Base-by-base conservation (phyloP, 30 jellyfish, hydroid and myxozoan genomes). In the Turritopsis rubra region DNA sequence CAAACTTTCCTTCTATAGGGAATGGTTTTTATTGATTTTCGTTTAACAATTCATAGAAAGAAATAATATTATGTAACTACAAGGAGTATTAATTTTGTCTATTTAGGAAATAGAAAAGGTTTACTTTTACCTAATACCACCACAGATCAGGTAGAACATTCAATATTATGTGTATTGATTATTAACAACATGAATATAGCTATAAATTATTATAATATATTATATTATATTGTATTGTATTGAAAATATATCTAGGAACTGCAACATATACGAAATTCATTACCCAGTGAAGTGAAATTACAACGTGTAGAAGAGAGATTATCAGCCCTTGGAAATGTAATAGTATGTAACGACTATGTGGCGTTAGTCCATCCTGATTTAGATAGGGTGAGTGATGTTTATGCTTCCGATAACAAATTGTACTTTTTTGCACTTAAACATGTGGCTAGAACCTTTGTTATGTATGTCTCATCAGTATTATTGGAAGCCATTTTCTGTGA, bases 331-430 rank as follows among this genome's bases (percentile, higher is more conserved):
- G 99, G 99, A 52, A 95, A 95, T 84, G 97, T 95, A 27, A 73
- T 95, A 72, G 96, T 97, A 7, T 95, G 99, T 84, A 95, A 95
- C 84, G 99, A 95, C 73, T 90, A 95, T 83, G 97, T 95, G 53
- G 97, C 99, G 24, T 78, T 95, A n/a, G 97, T 92, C 53, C 99
- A 95, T 80, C 99, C 97, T 7, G 99, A 95, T 85, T 54, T 95
- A 52, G 99, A 95, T 83, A 87, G 86, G 89, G 99, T 94, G 79
- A 9, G 82, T 26, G 65, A 24, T 74, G 82, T 71, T 16, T 20
- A n/a, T 24, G 82, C 82, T 41, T 41, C 13, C 60, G 13, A 41
- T 41, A 41, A 13, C 5, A 5, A 41, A 41, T 41, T 3, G 13
- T 41, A 41, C 13, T 41, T 3, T 41, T 41, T 41, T 41, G 60